phyloP scores from a whole-genome alignment of 2,888 invertebrate genomes.

The Tiphia femorata region DNA sequence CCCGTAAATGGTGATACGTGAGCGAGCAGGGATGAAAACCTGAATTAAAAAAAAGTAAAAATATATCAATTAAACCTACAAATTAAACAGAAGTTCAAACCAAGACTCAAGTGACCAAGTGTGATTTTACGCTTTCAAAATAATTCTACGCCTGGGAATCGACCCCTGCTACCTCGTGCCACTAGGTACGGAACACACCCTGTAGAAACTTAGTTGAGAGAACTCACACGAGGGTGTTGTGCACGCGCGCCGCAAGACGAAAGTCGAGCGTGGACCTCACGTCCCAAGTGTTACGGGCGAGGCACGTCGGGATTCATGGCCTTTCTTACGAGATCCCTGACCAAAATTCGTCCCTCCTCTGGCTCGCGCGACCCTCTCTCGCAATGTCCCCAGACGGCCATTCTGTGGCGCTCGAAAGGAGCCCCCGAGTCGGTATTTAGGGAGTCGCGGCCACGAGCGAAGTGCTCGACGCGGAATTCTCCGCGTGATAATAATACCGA shows the following conservation, averaged over 20 bases:
- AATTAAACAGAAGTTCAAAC: too few species aligned
- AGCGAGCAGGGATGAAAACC: too few species aligned
- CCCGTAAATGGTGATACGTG: conserved; percentile 13
- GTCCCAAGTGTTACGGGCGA: conserved; percentile 25
- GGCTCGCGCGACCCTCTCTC: conserved; percentile 35
- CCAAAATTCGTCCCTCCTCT: conserved; percentile 43
- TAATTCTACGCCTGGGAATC: too few species aligned
- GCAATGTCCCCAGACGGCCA: conserved; percentile 35
- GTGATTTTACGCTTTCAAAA: too few species aligned
- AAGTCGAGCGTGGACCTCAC: conserved; percentile 27
- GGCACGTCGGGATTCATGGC: conserved; percentile 50
- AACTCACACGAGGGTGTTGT: conserved; percentile 4
- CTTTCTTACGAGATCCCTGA: conserved; percentile 42
- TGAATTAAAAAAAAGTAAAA: too few species aligned
- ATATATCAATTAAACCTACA: too few species aligned
- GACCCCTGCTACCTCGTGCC: too few species aligned
- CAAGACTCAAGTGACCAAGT: too few species aligned
- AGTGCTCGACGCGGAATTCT: conserved; percentile 1
- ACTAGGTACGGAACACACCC: too few species aligned
- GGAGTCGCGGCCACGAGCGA: not conserved
- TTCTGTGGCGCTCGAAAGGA: conserved; percentile 21
- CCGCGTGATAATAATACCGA: too few species aligned
- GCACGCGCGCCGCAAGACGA: conserved; percentile 6
- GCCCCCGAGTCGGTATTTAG: not conserved
- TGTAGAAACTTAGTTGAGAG: too few species aligned